Conservation (phyloP, 2,113 vertebrate species). For the Egretta garzetta region DNA sequence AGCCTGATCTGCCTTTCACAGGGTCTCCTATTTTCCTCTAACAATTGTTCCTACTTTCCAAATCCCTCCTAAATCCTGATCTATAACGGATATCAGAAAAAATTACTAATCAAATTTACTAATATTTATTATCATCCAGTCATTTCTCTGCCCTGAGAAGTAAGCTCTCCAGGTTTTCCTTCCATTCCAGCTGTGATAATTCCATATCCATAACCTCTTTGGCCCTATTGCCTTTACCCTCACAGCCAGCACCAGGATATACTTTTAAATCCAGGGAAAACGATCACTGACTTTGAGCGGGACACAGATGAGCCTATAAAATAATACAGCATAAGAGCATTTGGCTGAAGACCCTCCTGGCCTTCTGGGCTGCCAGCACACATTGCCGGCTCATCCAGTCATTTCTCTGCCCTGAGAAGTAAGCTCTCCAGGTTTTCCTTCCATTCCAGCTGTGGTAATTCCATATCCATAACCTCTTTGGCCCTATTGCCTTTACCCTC, state of each 20-base stretch:
- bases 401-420: not conserved
- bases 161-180: not conserved
- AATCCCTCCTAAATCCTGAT: not conserved
- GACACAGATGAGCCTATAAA: not conserved
- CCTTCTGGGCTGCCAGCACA: too few species aligned
- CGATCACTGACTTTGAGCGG: accelerated
- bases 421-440: not conserved
- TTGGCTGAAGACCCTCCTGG: not conserved
- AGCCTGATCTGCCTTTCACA: not conserved
- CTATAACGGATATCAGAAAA: accelerated
- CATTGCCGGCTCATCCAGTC: too few species aligned
- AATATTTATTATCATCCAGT: not conserved
- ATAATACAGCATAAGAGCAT: accelerated
- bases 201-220: not conserved
- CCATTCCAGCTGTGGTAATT: not conserved
- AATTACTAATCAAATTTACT: not conserved
- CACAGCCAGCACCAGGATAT: not conserved
- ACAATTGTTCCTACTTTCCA: not conserved
- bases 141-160: not conserved
- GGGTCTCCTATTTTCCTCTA: not conserved
- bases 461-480: not conserved
- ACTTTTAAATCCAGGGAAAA: not conserved
- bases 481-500: not conserved
- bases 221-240: not conserved
- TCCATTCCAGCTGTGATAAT: not conserved